Evolutionary conservation across 2,888 invertebrate genomes (phyloP), one percentile per base, ranked within the genome.

Genomic region (Scrobipalpa atriplicella): DNA sequence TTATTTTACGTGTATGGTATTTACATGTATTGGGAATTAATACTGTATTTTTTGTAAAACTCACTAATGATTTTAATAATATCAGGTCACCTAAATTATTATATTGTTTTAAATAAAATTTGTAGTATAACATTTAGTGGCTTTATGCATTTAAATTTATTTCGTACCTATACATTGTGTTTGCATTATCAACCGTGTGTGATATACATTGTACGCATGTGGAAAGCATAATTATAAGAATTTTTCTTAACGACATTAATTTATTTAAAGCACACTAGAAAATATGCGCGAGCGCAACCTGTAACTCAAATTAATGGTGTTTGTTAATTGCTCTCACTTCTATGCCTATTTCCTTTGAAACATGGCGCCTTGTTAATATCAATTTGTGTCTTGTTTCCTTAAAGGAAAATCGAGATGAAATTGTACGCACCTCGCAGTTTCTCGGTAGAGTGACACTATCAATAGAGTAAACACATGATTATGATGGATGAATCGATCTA

Each of bases 131-230:
- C n/a, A n/a, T n/a, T 13, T 11, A 43, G 3, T 43, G 11, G 13
- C 43, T 43, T 43, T 13, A 43, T 43, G 13, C 13, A 52, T 52
- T 52, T 52, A 9, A 52, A 52, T 52, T 52, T n/a, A 54, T 54
- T 54, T 54, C 54, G 9, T 7, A 21, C 19, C 3, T 54, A 16
- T 7, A 21, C 19, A 2, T 54, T 18, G 2, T 21, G 18, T 54
- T 19, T 21, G 21, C 19, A 54, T 10, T 21, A 1, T 6, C 10
- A 5, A 54, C 8, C 3, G 10, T 52, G 52, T 52, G 19, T 16
- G 13, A 6, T n/a, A n/a, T n/a, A n/a, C n/a, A n/a, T 19, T 19
- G 19, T 9, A 18, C 19, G 52, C 52, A 19, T 52, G 52, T 19
- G 51, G 51, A 51, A 43, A 51, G 9, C 51, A n/a, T 18, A 18